These are phyloP conservation scores for Tachuris rubrigastra DNA, from an alignment of 2,113 vertebrate species.

Conservation along the genomic window DNA sequence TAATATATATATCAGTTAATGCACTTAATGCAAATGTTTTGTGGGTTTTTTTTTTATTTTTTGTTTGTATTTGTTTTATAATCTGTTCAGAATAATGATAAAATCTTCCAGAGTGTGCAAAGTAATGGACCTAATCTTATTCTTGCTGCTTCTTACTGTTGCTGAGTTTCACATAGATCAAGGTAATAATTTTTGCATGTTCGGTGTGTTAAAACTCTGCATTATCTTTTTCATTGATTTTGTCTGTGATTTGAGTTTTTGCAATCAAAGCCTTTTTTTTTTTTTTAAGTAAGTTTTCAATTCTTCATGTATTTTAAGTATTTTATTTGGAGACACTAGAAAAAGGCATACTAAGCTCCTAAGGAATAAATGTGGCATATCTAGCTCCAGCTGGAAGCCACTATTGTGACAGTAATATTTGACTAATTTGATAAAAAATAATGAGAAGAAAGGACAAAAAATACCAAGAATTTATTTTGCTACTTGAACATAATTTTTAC, in stretches of 20 bases:
- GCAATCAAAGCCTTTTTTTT: not conserved
- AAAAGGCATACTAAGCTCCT: not conserved
- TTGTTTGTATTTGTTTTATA: not conserved
- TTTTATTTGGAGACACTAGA: not conserved
- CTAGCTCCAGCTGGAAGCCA: not conserved
- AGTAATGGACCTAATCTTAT: not conserved
- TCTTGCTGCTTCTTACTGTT: not conserved
- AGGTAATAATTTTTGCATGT: not conserved
- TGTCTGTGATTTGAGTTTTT: not conserved
- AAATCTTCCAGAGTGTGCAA: not conserved
- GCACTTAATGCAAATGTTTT: not conserved
- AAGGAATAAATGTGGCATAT: not conserved
- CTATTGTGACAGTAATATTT: not conserved
- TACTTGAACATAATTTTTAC: not conserved
- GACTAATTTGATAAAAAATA: not conserved
- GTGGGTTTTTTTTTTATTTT: not conserved
- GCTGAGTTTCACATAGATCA: not conserved
- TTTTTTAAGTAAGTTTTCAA: not conserved
- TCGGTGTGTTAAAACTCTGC: not conserved
- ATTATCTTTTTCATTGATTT: not conserved
- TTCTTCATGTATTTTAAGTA: not conserved
- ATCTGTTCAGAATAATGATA: not conserved
- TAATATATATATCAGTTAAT: not conserved
- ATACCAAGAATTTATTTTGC: not conserved
- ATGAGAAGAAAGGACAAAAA: not conserved